These are phyloP conservation scores for Enteromius anoplus DNA, from an alignment of 2,797 vertebrate genomes.

Conservation along the genomic window DNA sequence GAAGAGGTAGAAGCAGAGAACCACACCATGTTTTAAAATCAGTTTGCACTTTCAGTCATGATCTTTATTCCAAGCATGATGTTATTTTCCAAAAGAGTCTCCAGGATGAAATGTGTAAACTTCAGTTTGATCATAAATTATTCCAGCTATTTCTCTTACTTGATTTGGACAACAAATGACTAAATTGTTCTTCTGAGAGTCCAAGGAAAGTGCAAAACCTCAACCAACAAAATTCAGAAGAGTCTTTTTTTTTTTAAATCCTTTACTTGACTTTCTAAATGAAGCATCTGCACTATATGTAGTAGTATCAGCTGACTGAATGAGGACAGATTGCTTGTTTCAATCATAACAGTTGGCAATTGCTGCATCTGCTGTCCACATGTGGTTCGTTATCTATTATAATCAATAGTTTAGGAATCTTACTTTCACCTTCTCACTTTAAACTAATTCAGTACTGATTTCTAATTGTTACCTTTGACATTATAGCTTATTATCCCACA, in stretches of 20 bases:
- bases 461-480: background rate
- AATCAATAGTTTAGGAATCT: background rate
- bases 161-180: background rate
- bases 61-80: background rate
- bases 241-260: background rate
- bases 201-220: background rate
- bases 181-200: background rate
- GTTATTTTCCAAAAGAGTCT: background rate
- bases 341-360: background rate
- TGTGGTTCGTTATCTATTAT: background rate
- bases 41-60: background rate
- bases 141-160: background rate
- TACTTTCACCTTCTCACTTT: background rate
- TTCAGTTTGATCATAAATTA: constrained; percentile 11
- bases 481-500: background rate
- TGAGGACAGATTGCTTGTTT: background rate
- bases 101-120: background rate
- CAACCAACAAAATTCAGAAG: background rate
- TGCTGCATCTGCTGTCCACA: constrained; percentile 1
- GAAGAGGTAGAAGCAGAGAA: background rate
- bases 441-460: background rate
- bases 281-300: background rate
- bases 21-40: background rate
- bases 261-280: background rate
- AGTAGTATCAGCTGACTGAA: background rate